Evolutionary conservation across 2,797 vertebrate genomes (phyloP), one percentile per base, ranked within the genome.

Genomic region (Pogonophryne albipinna): DNA sequence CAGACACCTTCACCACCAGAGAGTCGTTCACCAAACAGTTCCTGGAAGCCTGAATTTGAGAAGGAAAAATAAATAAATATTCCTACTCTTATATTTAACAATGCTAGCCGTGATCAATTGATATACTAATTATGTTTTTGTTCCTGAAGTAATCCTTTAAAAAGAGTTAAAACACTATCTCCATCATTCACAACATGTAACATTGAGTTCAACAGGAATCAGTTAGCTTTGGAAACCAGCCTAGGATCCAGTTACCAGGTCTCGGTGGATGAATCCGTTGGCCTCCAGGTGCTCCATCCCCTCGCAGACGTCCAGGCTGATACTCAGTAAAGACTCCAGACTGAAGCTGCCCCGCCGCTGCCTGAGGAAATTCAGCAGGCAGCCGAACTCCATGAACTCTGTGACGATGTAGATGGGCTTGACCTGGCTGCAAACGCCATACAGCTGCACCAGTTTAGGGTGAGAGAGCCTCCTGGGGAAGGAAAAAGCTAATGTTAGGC

Each of bases 341-440:
- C 75, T 93, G 55, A 97, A 86, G 71, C 88, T 91, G 20, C 96
- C 96, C 3, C 95, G 87, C 62, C 91, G 94, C 85, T 97, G 96
- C 4, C 96, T 86, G 71, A 99, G 94, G 85, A 95, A 96, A 74
- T 97, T 97, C 46, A 98, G 92, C 71, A 99, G 95, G 81, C 97
- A 97, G 81, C 98, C 98, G 0, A 94, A 94, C 84, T 97, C 97
- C 97, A 99, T 97, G 93, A 98, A 98, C 91, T 99, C 98, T 0
- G 97, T 97, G 60, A 99, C 96, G 0, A 99, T 97, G 91, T 97
- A 97, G 47, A 98, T 95, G 11, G 98, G 97, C n/a, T 71, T 95
- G 88, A 97, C 95, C 51, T 97, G 96, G 0, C 96, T 97, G 86
- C 97, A 99, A 1, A 99, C 97, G 0, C 98, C 98, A 1, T 99